phyloP scores from a whole-genome alignment of 2,113 vertebrate genomes.

The Thalassarche chlororhynchos region DNA sequence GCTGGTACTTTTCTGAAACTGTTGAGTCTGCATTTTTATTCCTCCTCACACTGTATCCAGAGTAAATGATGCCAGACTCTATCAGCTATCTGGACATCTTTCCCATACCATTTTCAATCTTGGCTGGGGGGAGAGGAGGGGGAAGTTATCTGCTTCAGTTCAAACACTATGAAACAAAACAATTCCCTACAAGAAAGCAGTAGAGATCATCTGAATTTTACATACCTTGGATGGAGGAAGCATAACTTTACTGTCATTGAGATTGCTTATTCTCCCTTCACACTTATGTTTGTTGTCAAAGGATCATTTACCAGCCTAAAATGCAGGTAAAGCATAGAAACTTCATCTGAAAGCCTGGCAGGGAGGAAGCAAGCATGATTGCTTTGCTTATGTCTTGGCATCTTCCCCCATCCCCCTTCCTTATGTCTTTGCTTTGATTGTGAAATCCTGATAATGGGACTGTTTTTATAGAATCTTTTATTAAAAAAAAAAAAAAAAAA shows the following conservation, averaged over 20 bases:
- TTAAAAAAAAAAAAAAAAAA: neutral
- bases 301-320: neutral
- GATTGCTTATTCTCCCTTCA: neutral
- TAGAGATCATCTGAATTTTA: neutral
- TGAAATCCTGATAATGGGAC: neutral
- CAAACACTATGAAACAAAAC: neutral
- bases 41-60: conserved; percentile 35
- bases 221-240: neutral
- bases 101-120: neutral
- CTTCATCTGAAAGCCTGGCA: neutral
- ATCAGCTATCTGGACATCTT: conserved; percentile 44
- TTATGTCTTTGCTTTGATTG: neutral
- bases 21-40: conserved; percentile 68
- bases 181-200: neutral
- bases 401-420: neutral
- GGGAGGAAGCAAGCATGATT: neutral
- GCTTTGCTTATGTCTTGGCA: neutral
- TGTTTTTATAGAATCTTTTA: neutral
- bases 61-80: conserved; percentile 63
- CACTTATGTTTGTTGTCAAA: neutral
- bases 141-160: neutral
- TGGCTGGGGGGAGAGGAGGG: neutral
- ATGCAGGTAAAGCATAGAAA: neutral
- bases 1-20: conserved; percentile 75
- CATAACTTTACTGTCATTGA: neutral